Percentiles rank a stretch among this genome's conserved stretches.
Conservation (phyloP, 2,113 vertebrate genomes). For the Tragelaphus buxtoni region DNA sequence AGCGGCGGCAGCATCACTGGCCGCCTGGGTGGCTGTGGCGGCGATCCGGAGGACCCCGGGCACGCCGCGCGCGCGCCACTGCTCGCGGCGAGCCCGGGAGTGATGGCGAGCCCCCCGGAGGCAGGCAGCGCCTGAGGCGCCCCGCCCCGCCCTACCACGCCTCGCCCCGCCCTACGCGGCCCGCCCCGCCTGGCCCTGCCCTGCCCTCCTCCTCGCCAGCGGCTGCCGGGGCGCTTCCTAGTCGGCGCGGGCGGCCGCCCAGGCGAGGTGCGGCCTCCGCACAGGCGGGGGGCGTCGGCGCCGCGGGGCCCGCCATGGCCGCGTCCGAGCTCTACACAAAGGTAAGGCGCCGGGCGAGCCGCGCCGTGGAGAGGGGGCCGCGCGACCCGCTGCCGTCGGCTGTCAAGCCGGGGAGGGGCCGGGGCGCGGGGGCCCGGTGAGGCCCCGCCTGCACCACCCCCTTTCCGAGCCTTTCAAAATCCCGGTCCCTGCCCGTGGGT, state of each 20-base stretch:
- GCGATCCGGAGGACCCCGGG: background rate
- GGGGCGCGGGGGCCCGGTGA: background rate
- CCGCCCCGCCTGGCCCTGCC: background rate
- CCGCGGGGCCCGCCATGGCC: slow-evolving; percentile 81
- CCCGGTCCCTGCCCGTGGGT: background rate
- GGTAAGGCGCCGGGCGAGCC: slow-evolving; percentile 76
- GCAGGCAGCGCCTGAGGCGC: slow-evolving; percentile 21
- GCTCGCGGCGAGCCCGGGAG: background rate
- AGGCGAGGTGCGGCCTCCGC: slow-evolving; percentile 47
- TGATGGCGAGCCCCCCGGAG: slow-evolving; percentile 8
- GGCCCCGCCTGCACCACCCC: background rate
- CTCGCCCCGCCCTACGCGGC: background rate
- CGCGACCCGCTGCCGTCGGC: background rate
- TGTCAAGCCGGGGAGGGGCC: background rate
- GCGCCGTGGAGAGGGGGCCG: background rate
- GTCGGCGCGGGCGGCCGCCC: slow-evolving; percentile 35
- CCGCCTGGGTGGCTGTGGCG: background rate
- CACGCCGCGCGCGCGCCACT: background rate
- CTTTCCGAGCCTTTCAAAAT: background rate
- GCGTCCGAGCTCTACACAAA: slow-evolving; percentile 90
- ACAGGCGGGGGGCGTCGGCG: slow-evolving; percentile 29
- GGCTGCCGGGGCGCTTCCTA: background rate
- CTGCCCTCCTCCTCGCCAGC: background rate
- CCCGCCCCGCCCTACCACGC: background rate
- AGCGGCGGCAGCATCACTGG: background rate